phyloP scores from a whole-genome alignment of 2,797 vertebrate genomes.

The Manis crassicaudata region DNA sequence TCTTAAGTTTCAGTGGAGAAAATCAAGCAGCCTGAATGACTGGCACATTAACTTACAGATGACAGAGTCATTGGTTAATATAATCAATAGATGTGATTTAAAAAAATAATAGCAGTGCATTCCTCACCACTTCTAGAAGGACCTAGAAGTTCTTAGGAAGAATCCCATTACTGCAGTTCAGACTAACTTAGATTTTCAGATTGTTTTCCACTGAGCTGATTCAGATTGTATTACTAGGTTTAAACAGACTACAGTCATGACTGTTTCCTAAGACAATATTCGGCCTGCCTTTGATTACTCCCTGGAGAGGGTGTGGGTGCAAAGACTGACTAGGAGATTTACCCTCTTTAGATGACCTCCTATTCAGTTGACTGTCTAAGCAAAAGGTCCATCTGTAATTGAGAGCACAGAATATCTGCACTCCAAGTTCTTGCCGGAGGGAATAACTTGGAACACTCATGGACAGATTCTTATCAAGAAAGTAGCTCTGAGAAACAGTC shows the following conservation, averaged over 20 bases:
- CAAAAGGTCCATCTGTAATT: neutral
- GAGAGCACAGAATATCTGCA: neutral
- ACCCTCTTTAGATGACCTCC: neutral
- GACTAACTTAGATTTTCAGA: constrained; percentile 24
- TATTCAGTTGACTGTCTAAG: neutral
- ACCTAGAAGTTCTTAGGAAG: neutral
- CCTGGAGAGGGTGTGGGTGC: neutral
- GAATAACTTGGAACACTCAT: neutral
- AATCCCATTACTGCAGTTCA: neutral
- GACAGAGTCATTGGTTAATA: neutral
- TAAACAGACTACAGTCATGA: neutral
- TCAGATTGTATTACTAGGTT: neutral
- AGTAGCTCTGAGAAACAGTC: neutral
- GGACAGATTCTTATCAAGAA: neutral
- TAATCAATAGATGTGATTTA: neutral
- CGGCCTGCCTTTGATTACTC: neutral
- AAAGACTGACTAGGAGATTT: neutral
- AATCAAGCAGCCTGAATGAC: neutral
- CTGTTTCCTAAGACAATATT: constrained; percentile 3
- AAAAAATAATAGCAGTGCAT: neutral
- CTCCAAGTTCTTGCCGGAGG: neutral
- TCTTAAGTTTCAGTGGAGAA: constrained; percentile 29
- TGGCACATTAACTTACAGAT: neutral
- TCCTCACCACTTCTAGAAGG: neutral
- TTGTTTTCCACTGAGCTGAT: neutral